phyloP scores from a whole-genome alignment of 1,140 invertebrate genomes.

The Drosophila ananassae region DNA sequence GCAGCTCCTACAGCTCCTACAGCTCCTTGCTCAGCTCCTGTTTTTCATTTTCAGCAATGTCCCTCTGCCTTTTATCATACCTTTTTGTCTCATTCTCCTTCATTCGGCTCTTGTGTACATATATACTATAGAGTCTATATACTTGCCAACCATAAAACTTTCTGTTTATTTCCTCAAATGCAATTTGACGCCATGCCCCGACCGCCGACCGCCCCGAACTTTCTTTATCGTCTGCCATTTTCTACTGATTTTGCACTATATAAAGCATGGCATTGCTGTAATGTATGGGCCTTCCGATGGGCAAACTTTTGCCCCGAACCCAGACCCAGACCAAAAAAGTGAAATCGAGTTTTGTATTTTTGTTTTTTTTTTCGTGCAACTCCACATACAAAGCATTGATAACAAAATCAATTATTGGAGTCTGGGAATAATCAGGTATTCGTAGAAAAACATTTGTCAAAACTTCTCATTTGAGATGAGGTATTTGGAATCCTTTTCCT shows the following conservation, averaged over 20 bases:
- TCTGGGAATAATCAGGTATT: constrained; percentile 14
- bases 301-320: constrained; percentile 49
- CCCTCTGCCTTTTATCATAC: constrained; percentile 60
- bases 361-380: constrained; percentile 67
- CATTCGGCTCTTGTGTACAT: constrained; percentile 1
- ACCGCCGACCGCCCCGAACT: constrained; percentile 34
- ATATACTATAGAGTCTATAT: constrained; percentile 27
- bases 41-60: constrained; percentile 71
- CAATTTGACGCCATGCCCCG: constrained; percentile 66
- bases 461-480: not conserved
- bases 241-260: constrained; percentile 81
- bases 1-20: constrained; percentile 13
- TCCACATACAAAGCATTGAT: constrained; percentile 23
- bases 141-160: constrained; percentile 68
- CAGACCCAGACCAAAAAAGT: constrained; percentile 50
- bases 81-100: constrained; percentile 46
- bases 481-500: constrained; percentile 12
- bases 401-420: constrained; percentile 31
- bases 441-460: not conserved
- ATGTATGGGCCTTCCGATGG: constrained; percentile 52
- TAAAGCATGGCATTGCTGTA: constrained; percentile 78
- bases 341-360: constrained; percentile 76
- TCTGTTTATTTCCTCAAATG: constrained; percentile 82
- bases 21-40: constrained; percentile 30
- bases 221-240: constrained; percentile 80